Evolutionary conservation across 2,888 invertebrate species (phyloP), one percentile per base, ranked within the genome.

Genomic region (Cephus nigrinus): DNA sequence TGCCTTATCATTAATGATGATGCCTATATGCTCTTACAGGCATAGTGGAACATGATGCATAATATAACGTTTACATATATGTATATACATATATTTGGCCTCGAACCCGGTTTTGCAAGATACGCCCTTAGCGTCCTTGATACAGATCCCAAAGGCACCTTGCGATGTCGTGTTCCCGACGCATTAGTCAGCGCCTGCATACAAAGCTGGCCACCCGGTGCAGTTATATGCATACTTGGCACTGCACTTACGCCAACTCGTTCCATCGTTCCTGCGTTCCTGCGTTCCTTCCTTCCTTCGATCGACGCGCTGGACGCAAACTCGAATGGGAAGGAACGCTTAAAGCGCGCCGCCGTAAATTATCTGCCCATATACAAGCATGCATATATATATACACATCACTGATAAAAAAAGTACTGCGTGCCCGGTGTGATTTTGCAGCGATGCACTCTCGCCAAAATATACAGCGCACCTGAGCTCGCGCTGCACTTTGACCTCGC

Each of bases 141-240:
- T 84, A 86, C 84, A 85, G 83, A 84, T 85, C 82, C 82, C 76
- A 80, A 83, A 83, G 81, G 83, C 81, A 84, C 81, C 85, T 87
- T 86, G 86, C 81, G 84, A 85, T 84, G 82, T 82, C 85, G 86
- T 86, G 85, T 84, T 81, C 79, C 79, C 80, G 82, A 82, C 82
- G 83, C 84, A 84, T 87, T 86, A 87, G 86, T 87, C 87, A 84
- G 80, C 72, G 72, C 78, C 79, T 73, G 79, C 81, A 82, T 81
- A 76, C 83, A 75, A 80, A 80, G 79, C 78, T 75, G 80, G 81
- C 82, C 81, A 80, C 81, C 75, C 78, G 82, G 76, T 76, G 81
- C 55, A 55, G 71, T 78, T 81, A 80, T 77, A 75, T 78, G 77
- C 79, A 32, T 78, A 69, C 74, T 71, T 74, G 36, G 68, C 75